Evolutionary conservation across 1,140 invertebrate genomes (phyloP), one percentile per base, ranked within the genome.

Genomic region (Drosophila willistoni): DNA sequence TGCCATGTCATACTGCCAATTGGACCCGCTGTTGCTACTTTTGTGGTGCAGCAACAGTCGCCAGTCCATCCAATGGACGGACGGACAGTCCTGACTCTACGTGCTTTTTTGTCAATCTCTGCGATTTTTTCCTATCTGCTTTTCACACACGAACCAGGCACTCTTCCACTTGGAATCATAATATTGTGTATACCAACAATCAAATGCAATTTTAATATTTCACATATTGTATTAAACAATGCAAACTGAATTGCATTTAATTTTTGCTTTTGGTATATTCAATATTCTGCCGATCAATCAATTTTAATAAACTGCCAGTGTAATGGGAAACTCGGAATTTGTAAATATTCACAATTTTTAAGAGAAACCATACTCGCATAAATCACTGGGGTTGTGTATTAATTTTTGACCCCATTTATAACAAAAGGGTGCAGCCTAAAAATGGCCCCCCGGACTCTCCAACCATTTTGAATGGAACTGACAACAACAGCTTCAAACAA

Each of bases 381-480:
- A 78, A 78, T 78, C 72, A 75, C 36, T 7, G 4, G 51, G 34
- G 39, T 54, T 17, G 29, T 57, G 51, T 51, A 25, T 9, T 55
- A 75, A 55, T 68, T 68, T 71, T 55, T 78, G 76, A 78, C 72
- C 76, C 76, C 72, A 75, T 78, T 78, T 55, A 74, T 68, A 74
- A 54, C 66, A 72, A 71, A 57, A 67, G 67, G 75, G 66, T 70
- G 54, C 14, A 19, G 17, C 44, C 13, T 13, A 13, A 39, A 54
- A 54, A 62, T 22, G 34, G 22, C 19, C 12, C 5, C 17, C 14
- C 44, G 34, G 17, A 9, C n/a, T 36, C 63, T 9, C 63, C 47
- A 47, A 1, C 13, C 2, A 51, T 12, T 9, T 17, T 7, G n/a
- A 10, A 13, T 5, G 39, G 1, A 47, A 17, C 72, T 71, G 72